Conservation (phyloP, 2,888 invertebrate species). For the Ennomos fuscantarius region DNA sequence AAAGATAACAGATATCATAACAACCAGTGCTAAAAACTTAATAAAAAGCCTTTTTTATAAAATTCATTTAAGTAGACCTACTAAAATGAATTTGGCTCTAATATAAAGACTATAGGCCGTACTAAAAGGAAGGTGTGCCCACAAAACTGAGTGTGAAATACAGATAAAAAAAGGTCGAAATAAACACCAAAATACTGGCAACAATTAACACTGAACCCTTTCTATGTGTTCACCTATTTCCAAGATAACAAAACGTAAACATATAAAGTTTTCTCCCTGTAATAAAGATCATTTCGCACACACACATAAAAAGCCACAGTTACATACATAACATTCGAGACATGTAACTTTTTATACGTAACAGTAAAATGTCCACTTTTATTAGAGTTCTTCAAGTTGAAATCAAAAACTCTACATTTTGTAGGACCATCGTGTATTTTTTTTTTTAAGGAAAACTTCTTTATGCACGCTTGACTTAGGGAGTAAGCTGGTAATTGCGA, state of each 20-base stretch:
- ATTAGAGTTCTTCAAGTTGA: slow-evolving; percentile 28
- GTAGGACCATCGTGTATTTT: neutral
- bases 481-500: too few relatives aligned
- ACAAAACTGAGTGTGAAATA: too few relatives aligned
- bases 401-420: slow-evolving; percentile 7
- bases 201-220: slow-evolving; percentile 3
- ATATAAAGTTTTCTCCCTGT: slow-evolving; percentile 7
- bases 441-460: too few relatives aligned
- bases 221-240: neutral
- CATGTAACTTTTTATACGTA: slow-evolving; percentile 27
- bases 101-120: too few relatives aligned
- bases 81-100: too few relatives aligned
- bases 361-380: slow-evolving; percentile 33
- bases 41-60: too few relatives aligned
- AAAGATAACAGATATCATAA: too few relatives aligned
- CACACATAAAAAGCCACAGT: slow-evolving; percentile 7
- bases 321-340: slow-evolving; percentile 15
- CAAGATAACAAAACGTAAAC: slow-evolving; percentile 8
- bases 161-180: neutral
- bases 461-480: too few relatives aligned
- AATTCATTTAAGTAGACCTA: too few relatives aligned
- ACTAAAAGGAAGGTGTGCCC: too few relatives aligned
- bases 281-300: slow-evolving; percentile 10
- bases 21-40: too few relatives aligned
- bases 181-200: slow-evolving; percentile 8